Evolutionary conservation across 2,113 vertebrate genomes (phyloP).

Genomic region (crab-eating macaque (Macaca fascicularis)): T2T-MFA8v1.1 NC_088386.1:110448501-110449000

Average conservation of each 20-base stretch:
- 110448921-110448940: neutral
- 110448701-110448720: neutral
- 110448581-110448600: slow-evolving; percentile 39
- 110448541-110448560: slow-evolving; percentile 51
- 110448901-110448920: neutral
- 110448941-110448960: neutral
- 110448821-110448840: neutral
- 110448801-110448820: neutral
- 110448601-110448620: neutral
- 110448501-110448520: slow-evolving; percentile 65
- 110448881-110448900: neutral
- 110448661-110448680: neutral
- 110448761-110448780: neutral
- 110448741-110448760: neutral
- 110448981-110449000: neutral
- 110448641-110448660: neutral
- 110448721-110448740: neutral
- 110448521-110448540: slow-evolving; percentile 60
- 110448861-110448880: neutral
- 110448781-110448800: slow-evolving; percentile 6
- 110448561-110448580: neutral
- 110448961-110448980: neutral
- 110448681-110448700: neutral
- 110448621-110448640: neutral
- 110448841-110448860: neutral